A percentile compares a stretch with the other conserved stretches of the same genome.
phyloP scores from a whole-genome alignment of 1,140 invertebrate species.

The Cherax destructor region DNA sequence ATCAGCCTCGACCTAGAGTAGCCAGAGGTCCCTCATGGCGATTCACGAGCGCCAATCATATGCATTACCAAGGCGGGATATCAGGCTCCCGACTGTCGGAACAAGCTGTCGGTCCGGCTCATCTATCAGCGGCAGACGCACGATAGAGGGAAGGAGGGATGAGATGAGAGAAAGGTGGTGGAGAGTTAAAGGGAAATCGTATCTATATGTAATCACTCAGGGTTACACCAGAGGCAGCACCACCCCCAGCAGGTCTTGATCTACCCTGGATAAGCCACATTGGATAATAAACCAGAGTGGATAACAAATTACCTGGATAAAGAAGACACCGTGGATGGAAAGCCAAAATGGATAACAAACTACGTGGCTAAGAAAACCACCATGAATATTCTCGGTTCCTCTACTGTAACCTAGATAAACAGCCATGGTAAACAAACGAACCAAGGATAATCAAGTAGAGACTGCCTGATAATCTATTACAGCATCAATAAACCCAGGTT shows the following conservation, averaged over 20 bases:
- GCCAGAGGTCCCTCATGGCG: slow-evolving; percentile 4
- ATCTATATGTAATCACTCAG: slow-evolving; percentile 60
- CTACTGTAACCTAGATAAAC: too few species aligned
- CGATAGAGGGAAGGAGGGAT: not conserved
- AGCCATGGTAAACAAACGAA: too few species aligned
- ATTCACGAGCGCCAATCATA: slow-evolving; percentile 60
- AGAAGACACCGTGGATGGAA: too few species aligned
- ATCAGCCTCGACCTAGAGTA: slow-evolving; percentile 41
- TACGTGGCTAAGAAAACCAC: too few species aligned
- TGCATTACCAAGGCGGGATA: slow-evolving; percentile 50
- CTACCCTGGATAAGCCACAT: not conserved
- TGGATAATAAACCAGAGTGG: too few species aligned
- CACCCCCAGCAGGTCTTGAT: slow-evolving; percentile 36
- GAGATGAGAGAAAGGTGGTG: too few species aligned
- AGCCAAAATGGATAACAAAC: too few species aligned
- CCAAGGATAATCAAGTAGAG: too few species aligned
- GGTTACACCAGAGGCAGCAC: slow-evolving; percentile 35
- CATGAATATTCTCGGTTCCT: too few species aligned
- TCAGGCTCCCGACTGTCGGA: slow-evolving; percentile 24
- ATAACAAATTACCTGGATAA: too few species aligned
- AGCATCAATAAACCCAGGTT: too few species aligned
- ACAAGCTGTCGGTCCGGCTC: slow-evolving; percentile 34
- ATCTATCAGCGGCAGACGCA: slow-evolving; percentile 56
- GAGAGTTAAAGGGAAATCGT: not conserved
- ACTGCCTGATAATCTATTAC: too few species aligned